These are phyloP conservation scores for Chrysolina haemoptera DNA, from an alignment of 2,888 invertebrate species.

Conservation along the genomic window DNA sequence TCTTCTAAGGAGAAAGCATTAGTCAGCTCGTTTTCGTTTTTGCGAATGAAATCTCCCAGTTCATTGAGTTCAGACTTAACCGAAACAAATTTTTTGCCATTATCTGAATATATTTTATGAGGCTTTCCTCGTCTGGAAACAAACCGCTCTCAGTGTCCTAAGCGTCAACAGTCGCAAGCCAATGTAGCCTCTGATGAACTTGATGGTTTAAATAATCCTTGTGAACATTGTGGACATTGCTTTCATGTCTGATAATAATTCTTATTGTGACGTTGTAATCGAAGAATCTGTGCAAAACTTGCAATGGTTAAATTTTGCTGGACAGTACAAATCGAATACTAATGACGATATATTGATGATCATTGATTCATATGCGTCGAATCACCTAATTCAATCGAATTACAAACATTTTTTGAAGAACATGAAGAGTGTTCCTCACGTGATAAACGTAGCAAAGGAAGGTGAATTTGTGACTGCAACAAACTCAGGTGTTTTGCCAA, in stretches of 20 bases:
- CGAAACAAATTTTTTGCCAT: no score
- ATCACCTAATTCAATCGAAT: slow-evolving; percentile 3
- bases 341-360: slow-evolving; percentile 1
- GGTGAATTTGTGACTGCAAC: not conserved
- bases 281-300: slow-evolving; percentile 7
- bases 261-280: not conserved
- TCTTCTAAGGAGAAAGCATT: no score
- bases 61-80: no score
- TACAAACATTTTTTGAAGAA: not conserved
- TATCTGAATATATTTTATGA: no score
- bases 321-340: not conserved
- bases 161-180: not conserved
- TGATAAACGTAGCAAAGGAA: slow-evolving; percentile 2
- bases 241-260: not conserved
- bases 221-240: not conserved
- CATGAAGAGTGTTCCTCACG: slow-evolving; percentile 2
- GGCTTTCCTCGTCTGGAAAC: no score
- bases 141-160: not conserved
- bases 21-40: no score
- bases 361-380: slow-evolving; percentile 4
- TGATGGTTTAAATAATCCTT: not conserved
- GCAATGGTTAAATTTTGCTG: not conserved
- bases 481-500: no score
- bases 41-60: no score
- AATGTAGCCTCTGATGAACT: not conserved